Percentiles rank a stretch among this genome's conserved stretches.
These are phyloP conservation scores for Plusia festucae DNA, from an alignment of 2,888 invertebrate genomes.

Conservation along the genomic window DNA sequence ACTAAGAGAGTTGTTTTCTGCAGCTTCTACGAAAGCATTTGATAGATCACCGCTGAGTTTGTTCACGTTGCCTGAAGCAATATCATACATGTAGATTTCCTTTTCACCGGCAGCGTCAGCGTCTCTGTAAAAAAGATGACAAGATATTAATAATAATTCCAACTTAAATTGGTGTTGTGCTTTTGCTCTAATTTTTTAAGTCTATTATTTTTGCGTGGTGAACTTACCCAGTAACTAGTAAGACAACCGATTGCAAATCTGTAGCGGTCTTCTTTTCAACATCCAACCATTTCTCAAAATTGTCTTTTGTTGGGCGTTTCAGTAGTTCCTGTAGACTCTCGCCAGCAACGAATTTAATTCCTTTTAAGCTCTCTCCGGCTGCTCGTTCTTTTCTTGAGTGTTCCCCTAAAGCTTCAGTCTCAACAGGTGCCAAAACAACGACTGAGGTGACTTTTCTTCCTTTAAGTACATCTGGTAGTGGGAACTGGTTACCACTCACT, in stretches of 20 bases:
- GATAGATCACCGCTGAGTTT: slow-evolving; percentile 95
- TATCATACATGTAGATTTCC: slow-evolving; percentile 97
- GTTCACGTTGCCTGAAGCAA: slow-evolving; percentile 92
- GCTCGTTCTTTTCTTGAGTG: slow-evolving; percentile 89
- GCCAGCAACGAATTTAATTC: slow-evolving; percentile 93
- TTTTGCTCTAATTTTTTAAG: too few species aligned
- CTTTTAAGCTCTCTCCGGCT: slow-evolving; percentile 89
- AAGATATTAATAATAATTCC: too few species aligned
- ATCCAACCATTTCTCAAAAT: slow-evolving; percentile 94
- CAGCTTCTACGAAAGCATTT: slow-evolving; percentile 95
- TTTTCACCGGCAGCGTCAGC: slow-evolving; percentile 87
- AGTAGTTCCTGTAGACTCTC: slow-evolving; percentile 93
- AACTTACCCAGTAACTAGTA: slow-evolving; percentile 94
- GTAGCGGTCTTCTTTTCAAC: slow-evolving; percentile 93
- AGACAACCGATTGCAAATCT: slow-evolving; percentile 94
- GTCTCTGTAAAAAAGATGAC: slow-evolving; percentile 78
- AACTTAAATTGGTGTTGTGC: too few species aligned
- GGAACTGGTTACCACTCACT: slow-evolving; percentile 95
- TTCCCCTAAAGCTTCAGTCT: slow-evolving; percentile 90
- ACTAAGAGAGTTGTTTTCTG: slow-evolving; percentile 94
- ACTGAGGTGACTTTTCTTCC: slow-evolving; percentile 95
- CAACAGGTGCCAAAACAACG: slow-evolving; percentile 95
- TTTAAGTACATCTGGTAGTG: slow-evolving; percentile 93
- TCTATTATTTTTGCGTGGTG: slow-evolving; percentile 14
- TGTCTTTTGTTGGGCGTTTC: slow-evolving; percentile 93